Evolutionary conservation across 2,888 invertebrate genomes (phyloP), one percentile per base, ranked within the genome.

Genomic region (Laspeyria flexula): DNA sequence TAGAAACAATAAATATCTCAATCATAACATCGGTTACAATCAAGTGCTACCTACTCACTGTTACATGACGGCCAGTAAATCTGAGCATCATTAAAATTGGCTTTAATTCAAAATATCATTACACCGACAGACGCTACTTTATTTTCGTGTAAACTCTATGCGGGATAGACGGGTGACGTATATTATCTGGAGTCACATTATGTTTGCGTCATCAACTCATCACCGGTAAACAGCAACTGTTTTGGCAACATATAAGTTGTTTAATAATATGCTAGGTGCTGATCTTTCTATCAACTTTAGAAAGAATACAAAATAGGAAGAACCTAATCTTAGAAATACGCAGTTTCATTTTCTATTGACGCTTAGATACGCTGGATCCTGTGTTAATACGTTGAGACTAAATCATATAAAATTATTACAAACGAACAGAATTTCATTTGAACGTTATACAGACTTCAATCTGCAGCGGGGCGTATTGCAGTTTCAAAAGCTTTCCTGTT

Each of bases 81-180:
- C 34, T 39, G 11, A 49, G 23, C 46, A 41, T 45, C n/a, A 54
- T 55, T 50, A 41, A 60, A 60, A 43, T 66, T 66, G 64, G 64
- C 57, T 50, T 39, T 54, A 39, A 29, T 61, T 64, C 58, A 55
- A 64, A 55, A 51, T 31, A 45, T 12, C 30, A 34, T 37, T 46
- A 31, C n/a, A 5, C 23, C 18, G 43, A 12, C 31, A 41, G 21
- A 27, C 6, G 1, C 27, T 29, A 23, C 33, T 40, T 43, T 59
- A 53, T 59, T 62, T 65, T 55, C 2, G 42, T 55, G 27, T 10
- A 30, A 34, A 31, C 37, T 35, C 29, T 12, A 30, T 35, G 12
- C 43, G 27, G 25, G 39, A 52, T 45, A 40, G 46, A 35, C 39
- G 30, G 15, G 16, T 60, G 65, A 62, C 55, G 55, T 54, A 39